Evolutionary conservation across 2,113 vertebrate species (phyloP).

Genomic region (Silurus glanis): DNA sequence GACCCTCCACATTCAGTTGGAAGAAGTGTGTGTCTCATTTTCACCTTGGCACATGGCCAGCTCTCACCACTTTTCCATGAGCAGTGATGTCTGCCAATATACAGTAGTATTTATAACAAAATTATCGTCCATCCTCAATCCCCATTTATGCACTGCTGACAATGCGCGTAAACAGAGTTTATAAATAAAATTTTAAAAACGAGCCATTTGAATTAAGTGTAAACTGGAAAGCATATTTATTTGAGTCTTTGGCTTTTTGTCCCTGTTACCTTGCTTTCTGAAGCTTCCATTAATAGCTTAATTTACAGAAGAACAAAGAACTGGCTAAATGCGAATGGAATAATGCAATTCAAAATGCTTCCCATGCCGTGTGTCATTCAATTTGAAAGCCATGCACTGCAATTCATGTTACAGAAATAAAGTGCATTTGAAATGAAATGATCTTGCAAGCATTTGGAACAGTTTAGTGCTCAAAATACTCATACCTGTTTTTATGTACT

Average conservation of each 20-base stretch:
- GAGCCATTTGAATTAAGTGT: slow-evolving; percentile 64
- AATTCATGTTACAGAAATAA: background rate
- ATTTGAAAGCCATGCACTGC: background rate
- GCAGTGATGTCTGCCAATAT: slow-evolving; percentile 29
- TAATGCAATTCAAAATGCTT: background rate
- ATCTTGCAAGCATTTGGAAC: background rate
- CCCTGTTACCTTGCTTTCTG: slow-evolving; percentile 7
- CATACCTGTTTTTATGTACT: too few species aligned
- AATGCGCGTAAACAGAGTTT: slow-evolving; percentile 21
- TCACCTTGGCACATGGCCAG: slow-evolving; percentile 45
- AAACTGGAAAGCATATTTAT: slow-evolving; percentile 56
- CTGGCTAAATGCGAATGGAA: background rate
- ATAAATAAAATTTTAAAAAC: background rate
- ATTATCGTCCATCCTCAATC: slow-evolving; percentile 28
- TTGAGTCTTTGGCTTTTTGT: background rate
- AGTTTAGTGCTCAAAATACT: background rate
- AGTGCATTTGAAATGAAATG: background rate
- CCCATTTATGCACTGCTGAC: slow-evolving; percentile 42
- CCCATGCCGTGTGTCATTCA: background rate
- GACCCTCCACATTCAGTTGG: slow-evolving; percentile 36
- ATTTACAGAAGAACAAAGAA: background rate
- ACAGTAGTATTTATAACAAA: slow-evolving; percentile 53
- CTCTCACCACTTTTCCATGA: background rate
- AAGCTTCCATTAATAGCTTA: background rate
- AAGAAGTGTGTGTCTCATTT: slow-evolving; percentile 43